A percentile compares a stretch with the other conserved stretches of the same genome.
Evolutionary conservation across 2,113 vertebrate genomes (phyloP).

Genomic region (Atherinomorus stipes): DNA sequence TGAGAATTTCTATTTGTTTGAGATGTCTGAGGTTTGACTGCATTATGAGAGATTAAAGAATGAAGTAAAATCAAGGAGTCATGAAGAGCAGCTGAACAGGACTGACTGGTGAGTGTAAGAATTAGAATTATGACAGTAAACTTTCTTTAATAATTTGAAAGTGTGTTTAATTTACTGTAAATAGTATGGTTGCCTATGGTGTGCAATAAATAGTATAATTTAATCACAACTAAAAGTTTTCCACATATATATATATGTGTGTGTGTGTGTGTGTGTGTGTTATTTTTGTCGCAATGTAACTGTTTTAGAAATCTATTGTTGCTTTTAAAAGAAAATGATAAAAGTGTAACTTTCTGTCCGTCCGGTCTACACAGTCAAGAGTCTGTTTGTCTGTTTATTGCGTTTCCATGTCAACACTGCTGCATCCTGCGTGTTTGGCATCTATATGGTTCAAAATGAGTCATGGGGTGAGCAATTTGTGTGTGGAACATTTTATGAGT

Average conservation of each 20-base stretch:
- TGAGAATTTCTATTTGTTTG: not conserved
- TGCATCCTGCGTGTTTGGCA: constrained; percentile 68
- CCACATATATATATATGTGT: too few species aligned
- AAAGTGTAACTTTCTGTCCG: not conserved
- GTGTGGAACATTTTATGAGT: constrained; percentile 75
- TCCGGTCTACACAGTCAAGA: not conserved
- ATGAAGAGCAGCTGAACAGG: constrained; percentile 10
- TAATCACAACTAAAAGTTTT: not conserved
- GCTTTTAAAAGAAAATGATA: not conserved
- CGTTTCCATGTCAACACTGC: constrained; percentile 65
- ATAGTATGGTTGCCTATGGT: not conserved
- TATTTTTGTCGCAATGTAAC: not conserved
- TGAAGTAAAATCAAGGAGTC: not conserved
- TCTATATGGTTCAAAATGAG: constrained; percentile 62
- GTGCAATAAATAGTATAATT: not conserved
- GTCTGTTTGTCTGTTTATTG: constrained; percentile 62
- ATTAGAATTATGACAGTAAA: not conserved
- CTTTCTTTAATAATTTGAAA: not conserved
- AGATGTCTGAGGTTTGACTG: not conserved
- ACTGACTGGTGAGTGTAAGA: constrained; percentile 50
- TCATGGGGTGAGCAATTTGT: constrained; percentile 70
- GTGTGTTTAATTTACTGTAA: not conserved
- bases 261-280: too few species aligned
- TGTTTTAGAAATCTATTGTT: not conserved
- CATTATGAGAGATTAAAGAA: constrained; percentile 4